A percentile compares a stretch with the other conserved stretches of the same genome.
Evolutionary conservation across 2,113 vertebrate species (phyloP).

Genomic region (Xenopus borealis): DNA sequence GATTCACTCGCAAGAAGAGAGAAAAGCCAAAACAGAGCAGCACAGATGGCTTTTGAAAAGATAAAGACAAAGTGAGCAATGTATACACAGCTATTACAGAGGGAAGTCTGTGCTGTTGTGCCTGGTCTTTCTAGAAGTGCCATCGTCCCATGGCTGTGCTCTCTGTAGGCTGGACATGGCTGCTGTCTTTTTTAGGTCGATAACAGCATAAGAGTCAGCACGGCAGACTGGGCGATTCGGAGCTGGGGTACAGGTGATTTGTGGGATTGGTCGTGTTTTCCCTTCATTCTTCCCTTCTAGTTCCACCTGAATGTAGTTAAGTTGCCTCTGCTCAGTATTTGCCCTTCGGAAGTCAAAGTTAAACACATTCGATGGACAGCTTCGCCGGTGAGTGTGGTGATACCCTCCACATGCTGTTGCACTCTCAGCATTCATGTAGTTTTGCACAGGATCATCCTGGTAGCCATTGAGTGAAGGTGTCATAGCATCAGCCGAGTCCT

Average conservation of each 20-base stretch:
- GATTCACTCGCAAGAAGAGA: constrained; percentile 2
- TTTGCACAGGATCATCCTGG: constrained; percentile 83
- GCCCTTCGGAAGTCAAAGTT: constrained; percentile 87
- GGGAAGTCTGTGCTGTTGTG: constrained; percentile 99
- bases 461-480: constrained; percentile 80
- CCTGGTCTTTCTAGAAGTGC: constrained; percentile 93
- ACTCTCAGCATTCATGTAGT: constrained; percentile 72
- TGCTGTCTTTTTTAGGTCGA: constrained; percentile 95
- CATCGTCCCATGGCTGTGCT: constrained; percentile 92
- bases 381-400: constrained; percentile 60
- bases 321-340: constrained; percentile 80
- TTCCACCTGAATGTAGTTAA: constrained; percentile 99
- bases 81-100: constrained; percentile 63
- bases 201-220: constrained; percentile 90
- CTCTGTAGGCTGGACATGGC: constrained; percentile 98
- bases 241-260: constrained; percentile 19
- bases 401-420: constrained; percentile 60
- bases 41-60: constrained; percentile 29
- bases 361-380: constrained; percentile 72
- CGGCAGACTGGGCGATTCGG: constrained; percentile 62
- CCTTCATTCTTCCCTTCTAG: constrained; percentile 74
- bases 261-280: constrained; percentile 51
- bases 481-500: constrained; percentile 66
- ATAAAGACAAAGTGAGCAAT: constrained; percentile 19
- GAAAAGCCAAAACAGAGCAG: constrained; percentile 4